Conservation (phyloP, 2,888 invertebrate species). For the Rhabditophanes sp. region DNA sequence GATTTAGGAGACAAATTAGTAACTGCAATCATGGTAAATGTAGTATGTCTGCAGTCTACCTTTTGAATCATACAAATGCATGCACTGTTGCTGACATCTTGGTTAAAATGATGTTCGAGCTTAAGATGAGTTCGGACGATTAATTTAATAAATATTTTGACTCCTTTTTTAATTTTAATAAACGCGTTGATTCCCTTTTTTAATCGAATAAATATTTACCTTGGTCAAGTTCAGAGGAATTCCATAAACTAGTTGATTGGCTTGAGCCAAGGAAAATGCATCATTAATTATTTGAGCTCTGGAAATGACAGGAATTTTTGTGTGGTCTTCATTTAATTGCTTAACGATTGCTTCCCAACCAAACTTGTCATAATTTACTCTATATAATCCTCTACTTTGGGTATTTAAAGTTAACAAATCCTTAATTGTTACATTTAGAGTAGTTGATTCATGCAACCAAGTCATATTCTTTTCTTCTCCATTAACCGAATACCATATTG, state of each 20-base stretch:
- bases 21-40: no score
- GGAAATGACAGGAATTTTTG: slow-evolving; percentile 58
- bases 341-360: slow-evolving; percentile 23
- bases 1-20: no score
- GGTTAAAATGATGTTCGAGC: no score
- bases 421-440: slow-evolving; percentile 12
- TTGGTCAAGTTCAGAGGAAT: slow-evolving; percentile 33
- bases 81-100: no score
- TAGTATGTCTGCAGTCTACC: no score
- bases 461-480: slow-evolving; percentile 16
- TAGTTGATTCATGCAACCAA: slow-evolving; percentile 25
- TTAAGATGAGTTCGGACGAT: no score
- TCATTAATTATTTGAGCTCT: slow-evolving; percentile 77
- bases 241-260: slow-evolving; percentile 53
- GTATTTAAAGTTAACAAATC: slow-evolving; percentile 30
- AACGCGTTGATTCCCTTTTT: no score
- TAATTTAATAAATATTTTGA: no score
- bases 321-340: slow-evolving; percentile 21
- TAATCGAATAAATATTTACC: no score
- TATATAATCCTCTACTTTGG: slow-evolving; percentile 34
- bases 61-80: no score
- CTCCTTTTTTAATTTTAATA: no score
- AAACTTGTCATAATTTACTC: slow-evolving; percentile 32
- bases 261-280: slow-evolving; percentile 49
- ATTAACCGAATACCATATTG: slow-evolving; percentile 32